A percentile compares a stretch with the other conserved stretches of the same genome.
Evolutionary conservation across 2,113 vertebrate species (phyloP).

Genomic region (Apaloderma vittatum): DNA sequence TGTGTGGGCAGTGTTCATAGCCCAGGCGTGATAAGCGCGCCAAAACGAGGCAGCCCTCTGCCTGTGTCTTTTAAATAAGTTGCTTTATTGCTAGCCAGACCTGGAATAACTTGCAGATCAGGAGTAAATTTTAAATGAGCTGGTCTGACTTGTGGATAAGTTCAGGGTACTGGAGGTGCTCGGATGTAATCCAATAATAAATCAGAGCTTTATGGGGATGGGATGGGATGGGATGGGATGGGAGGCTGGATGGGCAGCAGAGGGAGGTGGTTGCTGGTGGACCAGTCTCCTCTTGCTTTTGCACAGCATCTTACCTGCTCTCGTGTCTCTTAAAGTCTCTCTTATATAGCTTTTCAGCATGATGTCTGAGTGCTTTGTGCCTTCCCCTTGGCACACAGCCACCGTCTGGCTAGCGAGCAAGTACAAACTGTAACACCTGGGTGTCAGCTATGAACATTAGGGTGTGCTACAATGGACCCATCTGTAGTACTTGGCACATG

Average conservation of each 20-base stretch:
- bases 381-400: conserved; percentile 64
- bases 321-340: conserved; percentile 13
- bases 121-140: neutral
- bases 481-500: conserved; percentile 75
- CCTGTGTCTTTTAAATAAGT: neutral
- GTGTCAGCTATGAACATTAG: conserved; percentile 77
- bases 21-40: neutral
- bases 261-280: neutral
- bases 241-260: neutral
- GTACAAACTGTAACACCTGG: conserved; percentile 75
- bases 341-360: conserved; percentile 60
- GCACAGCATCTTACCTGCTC: conserved; percentile 32
- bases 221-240: accelerated
- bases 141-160: neutral
- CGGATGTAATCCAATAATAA: neutral
- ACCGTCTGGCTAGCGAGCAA: conserved; percentile 71
- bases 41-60: neutral
- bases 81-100: neutral
- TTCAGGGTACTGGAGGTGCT: neutral
- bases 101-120: conserved; percentile 17
- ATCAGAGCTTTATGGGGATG: neutral
- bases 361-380: conserved; percentile 55
- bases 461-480: conserved; percentile 76
- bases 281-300: neutral
- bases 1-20: neutral